Conservation (phyloP, 2,888 invertebrate species). For the Operophtera brumata region DNA sequence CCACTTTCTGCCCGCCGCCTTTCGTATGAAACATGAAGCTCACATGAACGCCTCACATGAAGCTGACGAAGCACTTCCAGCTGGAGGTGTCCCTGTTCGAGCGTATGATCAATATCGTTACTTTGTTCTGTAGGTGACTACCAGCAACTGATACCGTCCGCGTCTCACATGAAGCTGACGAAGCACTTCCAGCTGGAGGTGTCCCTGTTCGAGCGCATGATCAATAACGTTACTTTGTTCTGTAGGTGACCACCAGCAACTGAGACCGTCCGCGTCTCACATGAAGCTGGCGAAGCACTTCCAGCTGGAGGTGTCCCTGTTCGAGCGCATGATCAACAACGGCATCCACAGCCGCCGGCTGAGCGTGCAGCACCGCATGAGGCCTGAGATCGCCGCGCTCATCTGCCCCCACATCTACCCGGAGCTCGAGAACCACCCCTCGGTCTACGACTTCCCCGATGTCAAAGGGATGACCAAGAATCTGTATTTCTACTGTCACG, state of each 20-base stretch:
- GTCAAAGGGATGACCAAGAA: slow-evolving; percentile 82
- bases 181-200: too few species aligned
- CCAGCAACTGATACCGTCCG: too few species aligned
- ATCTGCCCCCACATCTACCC: slow-evolving; percentile 86
- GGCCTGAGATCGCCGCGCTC: slow-evolving; percentile 78
- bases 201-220: too few species aligned
- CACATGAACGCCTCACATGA: too few species aligned
- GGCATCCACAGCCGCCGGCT: slow-evolving; percentile 82
- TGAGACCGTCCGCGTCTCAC: slow-evolving; percentile 86
- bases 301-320: slow-evolving; percentile 88
- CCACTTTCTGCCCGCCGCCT: too few species aligned
- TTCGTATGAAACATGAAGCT: too few species aligned
- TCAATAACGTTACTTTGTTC: too few species aligned
- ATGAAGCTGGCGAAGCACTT: slow-evolving; percentile 83
- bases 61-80: too few species aligned
- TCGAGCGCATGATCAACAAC: slow-evolving; percentile 89
- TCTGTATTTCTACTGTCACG: slow-evolving; percentile 86
- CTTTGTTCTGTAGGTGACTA: background rate
- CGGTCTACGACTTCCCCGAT: slow-evolving; percentile 79
- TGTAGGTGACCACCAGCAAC: slow-evolving; percentile 89
- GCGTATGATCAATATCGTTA: too few species aligned
- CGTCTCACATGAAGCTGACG: too few species aligned
- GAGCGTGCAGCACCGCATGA: slow-evolving; percentile 89
- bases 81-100: too few species aligned
- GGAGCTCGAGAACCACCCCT: slow-evolving; percentile 81